Evolutionary conservation across 92 coral and sea anemone species (phyloP), one percentile per base, ranked within the genome.

Genomic region (Zoanthus solanderi): DNA sequence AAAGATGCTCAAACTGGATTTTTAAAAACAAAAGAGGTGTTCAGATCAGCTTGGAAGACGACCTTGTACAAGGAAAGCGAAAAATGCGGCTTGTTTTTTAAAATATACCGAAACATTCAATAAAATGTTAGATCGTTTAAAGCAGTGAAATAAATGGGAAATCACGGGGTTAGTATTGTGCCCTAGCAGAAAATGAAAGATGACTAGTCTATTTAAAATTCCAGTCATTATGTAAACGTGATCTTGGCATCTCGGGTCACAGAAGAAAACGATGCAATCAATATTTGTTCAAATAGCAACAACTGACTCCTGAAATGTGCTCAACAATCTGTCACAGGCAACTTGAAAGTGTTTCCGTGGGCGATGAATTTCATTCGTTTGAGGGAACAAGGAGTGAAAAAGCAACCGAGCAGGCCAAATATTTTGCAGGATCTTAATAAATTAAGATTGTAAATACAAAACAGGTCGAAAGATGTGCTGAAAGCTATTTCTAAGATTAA

Each of bases 391-490:
- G 7, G 2, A 17, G 30, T 14, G 9, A 47, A 3, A 23, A 3
- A 47, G 28, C 28, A 81, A 47, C n/a, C n/a, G 65, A 48, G 14
- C 67, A n/a, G 13, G 9, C 12, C 5, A 66, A 44, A 42, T 28
- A 65, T 14, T 63, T 47, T 32, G 48, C 14, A 60, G 45, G 15
- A 46, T 48, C 31, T 13, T 13, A 18, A 44, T 45, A 66, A 50
- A 15, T 7, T 7, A 46, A 63, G 7, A 29, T 28, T 67, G 37
- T 16, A 66, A 66, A 81, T 67, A 65, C 85, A 81, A 81, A 81
- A 81, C 85, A 81, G 85, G 60, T 50, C 52, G 46, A 28, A 7
- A 29, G 12, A 11, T 61, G 53, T 47, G 85, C 75, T 67, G 85
- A 81, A 81, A 81, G 61, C 58, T 17, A 17, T 4, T 23, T 0